Base-by-base conservation (phyloP, 2,888 invertebrate genomes). In the Timandra comae region DNA sequence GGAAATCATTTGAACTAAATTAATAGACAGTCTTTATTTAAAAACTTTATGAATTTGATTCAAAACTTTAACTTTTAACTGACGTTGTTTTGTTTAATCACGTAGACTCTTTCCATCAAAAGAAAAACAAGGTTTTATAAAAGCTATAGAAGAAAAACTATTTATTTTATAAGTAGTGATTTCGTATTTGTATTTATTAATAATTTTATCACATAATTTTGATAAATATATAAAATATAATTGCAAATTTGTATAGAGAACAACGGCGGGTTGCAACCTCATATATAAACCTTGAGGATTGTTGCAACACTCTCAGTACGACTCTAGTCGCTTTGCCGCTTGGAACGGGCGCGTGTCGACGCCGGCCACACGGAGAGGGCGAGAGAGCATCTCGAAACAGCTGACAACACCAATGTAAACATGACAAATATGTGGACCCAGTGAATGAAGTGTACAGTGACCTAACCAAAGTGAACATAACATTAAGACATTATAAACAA, bases 311-410 rank as follows among this genome's bases (percentile, higher is more conserved):
- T 63, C 75, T 85, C 86, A 86, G 86, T 86, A 75, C 78, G 84
- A 78, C 86, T 86, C 86, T 86, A 86, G 86, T 86, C 86, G 86
- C 86, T 85, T 85, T 86, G 86, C 86, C 86, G 86, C 69, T 82
- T 76, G 85, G 84, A 76, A 56, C 79, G 68, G 79, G 82, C 78
- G 76, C 77, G 74, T 30, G 37, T 65, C 68, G 72, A 67, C 71
- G 81, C 80, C 81, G 75, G 65, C 78, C 78, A 73, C 69, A 78
- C 84, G 85, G 86, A 85, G 79, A 86, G 82, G 79, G 86, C 81
- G 86, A 86, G 86, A 86, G 86, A 86, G 82, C 47, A 49, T 59
- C 65, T 65, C 67, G 65, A 57, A 67, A 63, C 59, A 57, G 52
- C 56, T 61, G 62, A 70, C 64, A 56, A 68, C 54, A 51, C 51